A percentile compares a stretch with the other conserved stretches of the same genome.
phyloP scores from a whole-genome alignment of 2,888 invertebrate genomes.

The Mylabris sibirica region DNA sequence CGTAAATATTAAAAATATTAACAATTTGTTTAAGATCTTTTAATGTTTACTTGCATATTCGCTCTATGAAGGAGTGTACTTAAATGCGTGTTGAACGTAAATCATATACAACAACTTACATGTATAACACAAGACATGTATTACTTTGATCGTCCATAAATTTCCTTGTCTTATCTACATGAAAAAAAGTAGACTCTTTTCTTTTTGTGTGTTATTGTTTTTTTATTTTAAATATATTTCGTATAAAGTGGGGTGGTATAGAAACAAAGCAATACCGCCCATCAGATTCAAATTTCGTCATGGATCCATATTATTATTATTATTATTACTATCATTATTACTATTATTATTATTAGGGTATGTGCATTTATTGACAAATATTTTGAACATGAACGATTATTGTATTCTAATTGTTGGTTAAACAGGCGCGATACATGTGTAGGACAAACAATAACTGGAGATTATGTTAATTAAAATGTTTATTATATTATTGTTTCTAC shows the following conservation, averaged over 20 bases:
- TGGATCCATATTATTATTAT: constrained; percentile 16
- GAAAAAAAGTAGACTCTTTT: constrained; percentile 31
- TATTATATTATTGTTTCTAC: neutral
- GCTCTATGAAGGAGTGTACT: neutral
- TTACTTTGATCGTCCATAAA: constrained; percentile 29
- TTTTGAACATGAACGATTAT: constrained; percentile 32
- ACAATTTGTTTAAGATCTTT: too few relatives aligned
- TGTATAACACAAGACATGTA: constrained; percentile 20
- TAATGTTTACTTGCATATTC: too few relatives aligned
- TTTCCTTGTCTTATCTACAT: constrained; percentile 30
- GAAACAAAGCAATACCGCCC: neutral
- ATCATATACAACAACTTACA: neutral
- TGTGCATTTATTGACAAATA: constrained; percentile 30
- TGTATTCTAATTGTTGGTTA: constrained; percentile 34
- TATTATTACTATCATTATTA: constrained; percentile 10
- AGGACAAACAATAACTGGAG: constrained; percentile 12
- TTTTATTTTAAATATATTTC: neutral
- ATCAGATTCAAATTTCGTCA: constrained; percentile 6
- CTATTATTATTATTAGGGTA: constrained; percentile 3
- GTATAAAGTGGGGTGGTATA: constrained; percentile 3
- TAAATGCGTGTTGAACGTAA: neutral
- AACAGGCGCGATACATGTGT: constrained; percentile 17
- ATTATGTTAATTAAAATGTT: constrained; percentile 16
- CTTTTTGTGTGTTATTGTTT: neutral
- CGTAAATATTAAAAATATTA: too few relatives aligned